A percentile compares a stretch with the other conserved stretches of the same genome.
Conservation (phyloP, 2,888 invertebrate species). For the Oasisia sp. region DNA sequence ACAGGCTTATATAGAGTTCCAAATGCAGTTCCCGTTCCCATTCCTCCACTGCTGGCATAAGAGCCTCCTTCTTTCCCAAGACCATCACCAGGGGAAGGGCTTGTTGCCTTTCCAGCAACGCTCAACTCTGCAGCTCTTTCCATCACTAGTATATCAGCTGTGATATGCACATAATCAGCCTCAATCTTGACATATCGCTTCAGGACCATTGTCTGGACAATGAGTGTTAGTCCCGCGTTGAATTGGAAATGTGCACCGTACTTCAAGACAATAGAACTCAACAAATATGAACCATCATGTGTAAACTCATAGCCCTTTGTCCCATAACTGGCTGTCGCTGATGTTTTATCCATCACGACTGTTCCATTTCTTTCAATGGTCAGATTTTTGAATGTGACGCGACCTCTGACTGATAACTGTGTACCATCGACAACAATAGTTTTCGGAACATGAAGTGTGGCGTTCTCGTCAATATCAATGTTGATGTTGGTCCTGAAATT, state of each 20-base stretch:
- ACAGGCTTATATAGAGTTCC: constrained; percentile 20
- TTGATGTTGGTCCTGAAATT: constrained; percentile 45
- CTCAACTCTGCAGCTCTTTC: constrained; percentile 48
- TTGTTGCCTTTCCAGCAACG: constrained; percentile 46
- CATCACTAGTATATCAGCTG: constrained; percentile 44
- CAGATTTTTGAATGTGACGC: constrained; percentile 49
- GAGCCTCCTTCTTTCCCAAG: constrained; percentile 25
- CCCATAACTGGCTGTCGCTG: constrained; percentile 45
- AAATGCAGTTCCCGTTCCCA: constrained; percentile 36
- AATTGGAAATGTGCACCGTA: constrained; percentile 45
- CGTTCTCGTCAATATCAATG: constrained; percentile 44
- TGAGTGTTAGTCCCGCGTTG: constrained; percentile 32
- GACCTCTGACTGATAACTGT: constrained; percentile 43
- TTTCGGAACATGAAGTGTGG: constrained; percentile 49
- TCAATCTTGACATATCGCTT: constrained; percentile 47
- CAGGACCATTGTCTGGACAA: constrained; percentile 46
- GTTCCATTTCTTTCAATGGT: constrained; percentile 46
- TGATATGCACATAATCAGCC: constrained; percentile 45
- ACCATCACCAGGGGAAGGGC: constrained; percentile 37
- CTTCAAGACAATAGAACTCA: constrained; percentile 46
- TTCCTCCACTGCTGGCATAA: constrained; percentile 45
- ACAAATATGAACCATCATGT: constrained; percentile 42
- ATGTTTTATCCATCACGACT: constrained; percentile 43
- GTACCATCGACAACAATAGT: constrained; percentile 48
- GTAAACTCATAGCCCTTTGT: constrained; percentile 42